These are phyloP conservation scores for Psittacula echo DNA, from an alignment of 2,797 vertebrate genomes.

Conservation along the genomic window DNA sequence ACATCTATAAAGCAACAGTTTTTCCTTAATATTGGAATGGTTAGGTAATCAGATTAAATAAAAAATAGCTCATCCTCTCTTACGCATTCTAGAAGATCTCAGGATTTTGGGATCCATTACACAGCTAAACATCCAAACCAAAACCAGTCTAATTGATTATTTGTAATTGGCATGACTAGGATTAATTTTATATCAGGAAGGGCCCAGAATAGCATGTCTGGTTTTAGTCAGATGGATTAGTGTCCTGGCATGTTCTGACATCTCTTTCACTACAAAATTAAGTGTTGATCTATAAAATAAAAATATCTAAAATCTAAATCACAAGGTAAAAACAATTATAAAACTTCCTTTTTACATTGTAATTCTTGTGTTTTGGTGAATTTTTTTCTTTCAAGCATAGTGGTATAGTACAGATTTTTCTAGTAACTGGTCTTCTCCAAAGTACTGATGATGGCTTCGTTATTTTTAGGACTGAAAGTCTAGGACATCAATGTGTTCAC, in stretches of 20 bases:
- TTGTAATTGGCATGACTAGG: background rate
- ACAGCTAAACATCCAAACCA: background rate
- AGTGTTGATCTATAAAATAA: background rate
- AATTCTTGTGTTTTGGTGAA: background rate
- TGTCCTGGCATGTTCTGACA: background rate
- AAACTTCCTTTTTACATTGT: background rate
- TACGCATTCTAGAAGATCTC: background rate
- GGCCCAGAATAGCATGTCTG: accelerated
- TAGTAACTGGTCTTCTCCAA: background rate
- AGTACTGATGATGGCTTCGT: background rate
- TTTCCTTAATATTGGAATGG: background rate
- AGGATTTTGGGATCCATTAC: background rate
- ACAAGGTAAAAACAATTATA: background rate
- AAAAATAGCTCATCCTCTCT: background rate
- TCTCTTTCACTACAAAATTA: background rate
- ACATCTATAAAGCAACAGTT: background rate
- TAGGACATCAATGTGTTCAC: background rate
- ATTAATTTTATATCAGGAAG: background rate
- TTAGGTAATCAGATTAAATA: background rate
- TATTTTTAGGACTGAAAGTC: background rate
- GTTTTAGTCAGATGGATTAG: background rate
- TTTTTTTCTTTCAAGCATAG: background rate
- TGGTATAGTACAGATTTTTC: background rate
- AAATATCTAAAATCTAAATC: conserved; percentile 18
- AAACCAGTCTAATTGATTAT: background rate